A percentile compares a stretch with the other conserved stretches of the same genome.
These are phyloP conservation scores for Caenorhabditis sulstoni DNA, from an alignment of 2,888 invertebrate genomes.

Conservation along the genomic window DNA sequence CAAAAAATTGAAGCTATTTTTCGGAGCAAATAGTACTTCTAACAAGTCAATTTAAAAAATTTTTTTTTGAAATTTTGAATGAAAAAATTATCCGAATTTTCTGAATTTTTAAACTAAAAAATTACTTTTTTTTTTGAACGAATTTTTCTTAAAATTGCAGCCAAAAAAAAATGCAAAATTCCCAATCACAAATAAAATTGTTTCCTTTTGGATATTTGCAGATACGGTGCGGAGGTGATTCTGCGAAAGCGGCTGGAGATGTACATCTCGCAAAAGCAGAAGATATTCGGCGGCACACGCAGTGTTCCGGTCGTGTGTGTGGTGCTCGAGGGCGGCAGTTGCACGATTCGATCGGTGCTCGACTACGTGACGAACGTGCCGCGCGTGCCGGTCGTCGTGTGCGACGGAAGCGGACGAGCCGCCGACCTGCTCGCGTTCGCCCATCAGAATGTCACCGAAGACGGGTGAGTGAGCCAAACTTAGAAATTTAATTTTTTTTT, in stretches of 20 bases:
- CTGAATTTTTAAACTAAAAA: too few relatives aligned
- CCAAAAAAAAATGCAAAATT: background rate
- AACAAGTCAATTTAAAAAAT: too few relatives aligned
- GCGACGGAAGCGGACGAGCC: slow-evolving; percentile 90
- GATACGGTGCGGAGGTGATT: slow-evolving; percentile 87
- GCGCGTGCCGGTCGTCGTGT: slow-evolving; percentile 87
- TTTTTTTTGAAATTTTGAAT: too few relatives aligned
- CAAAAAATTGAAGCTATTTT: too few relatives aligned
- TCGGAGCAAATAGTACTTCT: too few relatives aligned
- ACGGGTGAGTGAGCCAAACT: slow-evolving; percentile 64
- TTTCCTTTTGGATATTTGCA: slow-evolving; percentile 17
- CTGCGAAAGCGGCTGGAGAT: slow-evolving; percentile 94
- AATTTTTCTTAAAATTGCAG: background rate
- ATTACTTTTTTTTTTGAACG: background rate
- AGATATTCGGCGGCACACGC: slow-evolving; percentile 66
- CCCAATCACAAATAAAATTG: slow-evolving; percentile 2
- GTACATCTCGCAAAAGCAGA: slow-evolving; percentile 85
- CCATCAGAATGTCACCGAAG: slow-evolving; percentile 86
- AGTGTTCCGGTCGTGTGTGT: slow-evolving; percentile 90
- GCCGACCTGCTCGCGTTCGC: slow-evolving; percentile 95
- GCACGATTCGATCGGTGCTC: slow-evolving; percentile 94
- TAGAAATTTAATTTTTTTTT: slow-evolving; percentile 5
- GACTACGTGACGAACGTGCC: slow-evolving; percentile 90
- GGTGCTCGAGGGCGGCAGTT: slow-evolving; percentile 97
- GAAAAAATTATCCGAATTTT: too few relatives aligned